A percentile compares a stretch with the other conserved stretches of the same genome.
These are phyloP conservation scores for Scomber scombrus DNA, from an alignment of 2,113 vertebrate species.

Conservation along the genomic window DNA sequence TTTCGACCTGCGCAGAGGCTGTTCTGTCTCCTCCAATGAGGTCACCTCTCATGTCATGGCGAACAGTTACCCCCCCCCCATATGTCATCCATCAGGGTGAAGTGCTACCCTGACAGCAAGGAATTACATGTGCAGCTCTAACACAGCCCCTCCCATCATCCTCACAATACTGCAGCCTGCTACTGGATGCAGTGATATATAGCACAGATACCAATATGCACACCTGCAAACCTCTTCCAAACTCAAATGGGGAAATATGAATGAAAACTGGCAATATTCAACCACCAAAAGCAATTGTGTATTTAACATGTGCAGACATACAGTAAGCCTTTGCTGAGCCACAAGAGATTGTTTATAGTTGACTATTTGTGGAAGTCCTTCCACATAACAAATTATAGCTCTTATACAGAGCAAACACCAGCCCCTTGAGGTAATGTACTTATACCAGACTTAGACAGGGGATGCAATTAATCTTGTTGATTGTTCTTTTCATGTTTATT, in stretches of 20 bases:
- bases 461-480: slow-evolving; percentile 47
- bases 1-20: slow-evolving; percentile 60
- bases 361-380: slow-evolving; percentile 27
- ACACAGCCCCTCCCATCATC: slow-evolving; percentile 31
- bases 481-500: slow-evolving; percentile 46
- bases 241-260: background rate
- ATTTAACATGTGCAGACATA: slow-evolving; percentile 19
- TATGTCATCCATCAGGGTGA: slow-evolving; percentile 69
- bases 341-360: slow-evolving; percentile 7
- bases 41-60: slow-evolving; percentile 72
- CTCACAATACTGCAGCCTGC: slow-evolving; percentile 1
- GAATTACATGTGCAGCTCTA: slow-evolving; percentile 62
- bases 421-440: slow-evolving; percentile 12
- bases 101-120: slow-evolving; percentile 64
- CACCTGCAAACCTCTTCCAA: slow-evolving; percentile 32
- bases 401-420: slow-evolving; percentile 16
- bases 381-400: slow-evolving; percentile 22
- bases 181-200: slow-evolving; percentile 16
- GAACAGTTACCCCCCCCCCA: slow-evolving; percentile 53
- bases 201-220: background rate
- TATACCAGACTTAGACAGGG: slow-evolving; percentile 33
- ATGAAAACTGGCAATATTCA: background rate
- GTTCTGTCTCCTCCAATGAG: slow-evolving; percentile 50
- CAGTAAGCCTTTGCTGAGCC: background rate
- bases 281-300: background rate